Conservation (phyloP, 2,797 vertebrate genomes). For the Leptoclinus maculatus region DNA sequence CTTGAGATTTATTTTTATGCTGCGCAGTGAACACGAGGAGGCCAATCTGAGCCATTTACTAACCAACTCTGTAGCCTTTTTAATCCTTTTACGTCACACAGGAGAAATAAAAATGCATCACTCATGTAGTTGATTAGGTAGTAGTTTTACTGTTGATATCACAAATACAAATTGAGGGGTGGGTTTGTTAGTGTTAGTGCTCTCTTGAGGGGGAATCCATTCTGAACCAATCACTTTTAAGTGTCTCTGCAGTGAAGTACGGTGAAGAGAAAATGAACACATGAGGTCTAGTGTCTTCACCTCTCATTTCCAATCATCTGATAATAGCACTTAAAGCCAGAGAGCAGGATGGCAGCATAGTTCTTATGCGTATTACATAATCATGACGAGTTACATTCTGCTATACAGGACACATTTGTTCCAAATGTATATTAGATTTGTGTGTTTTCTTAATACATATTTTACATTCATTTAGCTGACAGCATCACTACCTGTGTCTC, state of each 20-base stretch:
- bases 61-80: not conserved
- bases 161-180: not conserved
- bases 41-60: not conserved
- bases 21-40: not conserved
- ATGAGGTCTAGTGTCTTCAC: constrained; percentile 17
- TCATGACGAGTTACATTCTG: not conserved
- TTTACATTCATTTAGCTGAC: not conserved
- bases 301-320: constrained; percentile 26
- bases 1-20: constrained; percentile 1
- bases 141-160: not conserved
- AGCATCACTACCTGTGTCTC: not conserved
- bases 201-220: constrained; percentile 48
- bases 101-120: constrained; percentile 1
- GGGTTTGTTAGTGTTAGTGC: constrained; percentile 41
- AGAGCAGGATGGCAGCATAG: not conserved
- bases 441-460: not conserved
- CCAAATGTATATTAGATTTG: not conserved
- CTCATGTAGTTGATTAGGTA: not conserved
- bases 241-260: constrained; percentile 46
- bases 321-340: constrained; percentile 11
- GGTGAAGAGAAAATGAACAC: constrained; percentile 22
- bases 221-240: constrained; percentile 58
- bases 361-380: not conserved
- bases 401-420: fast-evolving
- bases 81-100: not conserved